Evolutionary conservation across 2,797 vertebrate genomes (phyloP).

Genomic region (Parotocinclus haroldoi): DNA sequence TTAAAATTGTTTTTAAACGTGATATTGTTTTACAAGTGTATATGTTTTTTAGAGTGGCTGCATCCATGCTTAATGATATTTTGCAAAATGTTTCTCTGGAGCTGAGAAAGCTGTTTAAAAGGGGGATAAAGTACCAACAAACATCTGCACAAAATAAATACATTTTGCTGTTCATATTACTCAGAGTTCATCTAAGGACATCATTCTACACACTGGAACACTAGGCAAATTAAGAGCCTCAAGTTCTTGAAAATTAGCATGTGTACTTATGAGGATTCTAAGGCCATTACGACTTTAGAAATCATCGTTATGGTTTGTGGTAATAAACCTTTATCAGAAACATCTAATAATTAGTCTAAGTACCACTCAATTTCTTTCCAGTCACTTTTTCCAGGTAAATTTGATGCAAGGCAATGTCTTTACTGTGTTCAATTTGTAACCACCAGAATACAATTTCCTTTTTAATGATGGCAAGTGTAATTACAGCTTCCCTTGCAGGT

Average conservation of each 20-base stretch:
- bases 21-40: constrained; percentile 57
- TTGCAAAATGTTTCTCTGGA: constrained; percentile 41
- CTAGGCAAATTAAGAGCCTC: constrained; percentile 8
- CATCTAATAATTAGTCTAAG: constrained; percentile 35
- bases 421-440: constrained; percentile 60
- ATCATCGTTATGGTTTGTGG: constrained; percentile 17
- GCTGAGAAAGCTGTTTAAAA: constrained; percentile 41
- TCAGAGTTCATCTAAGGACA: constrained; percentile 32
- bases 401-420: constrained; percentile 55
- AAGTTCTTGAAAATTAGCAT: constrained; percentile 2
- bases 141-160: constrained; percentile 56
- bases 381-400: constrained; percentile 61
- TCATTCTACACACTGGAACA: constrained; percentile 21
- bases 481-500: constrained; percentile 38
- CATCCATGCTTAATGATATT: constrained; percentile 57
- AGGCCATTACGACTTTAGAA: constrained; percentile 31
- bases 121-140: constrained; percentile 49
- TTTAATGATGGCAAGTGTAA: constrained; percentile 57
- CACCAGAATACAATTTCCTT: constrained; percentile 50
- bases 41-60: constrained; percentile 57
- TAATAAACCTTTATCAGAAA: constrained; percentile 26
- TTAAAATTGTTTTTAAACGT: constrained; percentile 54
- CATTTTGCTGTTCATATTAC: constrained; percentile 48
- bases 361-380: constrained; percentile 63
- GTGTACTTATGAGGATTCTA: constrained; percentile 23